Conservation (phyloP, 2,113 vertebrate species). For the Dasyurus viverrinus region DNA sequence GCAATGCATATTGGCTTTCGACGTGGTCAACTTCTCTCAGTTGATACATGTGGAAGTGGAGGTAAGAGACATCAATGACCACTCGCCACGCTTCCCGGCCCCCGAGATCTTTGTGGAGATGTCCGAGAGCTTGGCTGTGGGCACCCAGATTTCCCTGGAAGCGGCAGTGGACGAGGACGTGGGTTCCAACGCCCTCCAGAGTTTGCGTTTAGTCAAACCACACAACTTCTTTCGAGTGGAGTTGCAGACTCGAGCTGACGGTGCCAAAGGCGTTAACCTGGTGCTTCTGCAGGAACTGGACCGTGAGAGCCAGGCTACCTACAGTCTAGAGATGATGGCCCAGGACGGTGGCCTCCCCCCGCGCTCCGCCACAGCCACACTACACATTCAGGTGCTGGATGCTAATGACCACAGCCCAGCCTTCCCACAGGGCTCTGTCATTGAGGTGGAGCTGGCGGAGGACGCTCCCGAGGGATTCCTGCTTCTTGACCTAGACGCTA, state of each 20-base stretch:
- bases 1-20: conserved; percentile 89
- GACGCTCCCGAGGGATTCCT: conserved; percentile 86
- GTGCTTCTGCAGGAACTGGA: conserved; percentile 92
- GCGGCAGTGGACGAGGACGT: conserved; percentile 89
- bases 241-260: conserved; percentile 90
- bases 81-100: conserved; percentile 89
- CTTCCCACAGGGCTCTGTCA: conserved; percentile 87
- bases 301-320: conserved; percentile 88
- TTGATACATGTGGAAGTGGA: conserved; percentile 93
- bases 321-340: conserved; percentile 89
- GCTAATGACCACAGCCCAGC: conserved; percentile 93
- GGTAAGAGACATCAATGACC: conserved; percentile 93
- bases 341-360: conserved; percentile 89
- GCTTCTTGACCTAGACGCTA: conserved; percentile 88
- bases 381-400: conserved; percentile 89
- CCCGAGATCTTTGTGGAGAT: conserved; percentile 89
- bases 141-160: conserved; percentile 89
- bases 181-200: conserved; percentile 92
- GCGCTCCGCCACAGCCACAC: conserved; percentile 87
- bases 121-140: conserved; percentile 88
- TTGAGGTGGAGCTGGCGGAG: conserved; percentile 89
- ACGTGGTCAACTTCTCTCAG: conserved; percentile 91
- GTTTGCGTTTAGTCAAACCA: conserved; percentile 89
- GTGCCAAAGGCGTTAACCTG: conserved; percentile 92
- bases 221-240: conserved; percentile 92